Conservation (phyloP, 2,113 vertebrate species). For the Peromyscus californicus region DNA sequence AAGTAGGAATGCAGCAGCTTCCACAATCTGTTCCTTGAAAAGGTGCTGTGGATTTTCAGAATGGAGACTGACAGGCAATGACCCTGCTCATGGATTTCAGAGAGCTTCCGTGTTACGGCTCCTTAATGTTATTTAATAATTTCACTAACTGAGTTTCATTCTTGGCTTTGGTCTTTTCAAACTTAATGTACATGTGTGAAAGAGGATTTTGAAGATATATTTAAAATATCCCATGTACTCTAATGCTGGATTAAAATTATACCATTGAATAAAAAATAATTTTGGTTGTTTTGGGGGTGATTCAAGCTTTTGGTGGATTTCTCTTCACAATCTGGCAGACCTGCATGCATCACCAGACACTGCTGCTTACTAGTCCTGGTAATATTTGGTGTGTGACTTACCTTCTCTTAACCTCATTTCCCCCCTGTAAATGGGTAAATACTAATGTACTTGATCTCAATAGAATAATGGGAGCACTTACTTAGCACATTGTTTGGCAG, state of each 20-base stretch:
- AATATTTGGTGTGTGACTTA: neutral
- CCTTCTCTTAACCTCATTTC: neutral
- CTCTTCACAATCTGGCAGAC: neutral
- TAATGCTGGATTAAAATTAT: neutral
- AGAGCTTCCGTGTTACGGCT: neutral
- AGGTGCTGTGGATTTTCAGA: neutral
- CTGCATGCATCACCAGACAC: neutral
- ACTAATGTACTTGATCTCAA: neutral
- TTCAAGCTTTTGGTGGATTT: neutral
- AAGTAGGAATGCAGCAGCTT: neutral
- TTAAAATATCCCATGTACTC: neutral
- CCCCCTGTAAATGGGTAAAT: neutral
- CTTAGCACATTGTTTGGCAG: neutral
- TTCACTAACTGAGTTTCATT: neutral
- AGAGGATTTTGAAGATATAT: neutral
- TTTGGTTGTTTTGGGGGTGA: neutral
- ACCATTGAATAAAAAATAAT: neutral
- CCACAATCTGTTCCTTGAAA: neutral
- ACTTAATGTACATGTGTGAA: neutral
- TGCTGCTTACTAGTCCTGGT: neutral
- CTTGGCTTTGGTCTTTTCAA: neutral
- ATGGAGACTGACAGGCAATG: neutral
- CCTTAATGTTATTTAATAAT: neutral
- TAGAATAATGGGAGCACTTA: neutral
- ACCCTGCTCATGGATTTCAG: neutral